Evolutionary conservation across 2,113 vertebrate genomes (phyloP).

Genomic region (Cyprinodon brontotheroides): DNA sequence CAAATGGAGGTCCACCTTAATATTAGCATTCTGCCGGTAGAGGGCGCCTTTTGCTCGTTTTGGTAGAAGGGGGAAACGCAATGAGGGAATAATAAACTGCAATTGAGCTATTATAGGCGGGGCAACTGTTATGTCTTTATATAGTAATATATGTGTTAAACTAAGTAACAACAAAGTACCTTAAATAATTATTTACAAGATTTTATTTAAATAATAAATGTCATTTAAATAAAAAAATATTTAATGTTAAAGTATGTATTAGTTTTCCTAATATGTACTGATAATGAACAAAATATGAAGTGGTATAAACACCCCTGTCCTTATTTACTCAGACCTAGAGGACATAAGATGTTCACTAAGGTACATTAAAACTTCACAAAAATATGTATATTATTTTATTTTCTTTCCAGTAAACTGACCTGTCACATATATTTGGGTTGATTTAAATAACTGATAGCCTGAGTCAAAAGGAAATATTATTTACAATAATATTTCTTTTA

Average conservation of each 20-base stretch:
- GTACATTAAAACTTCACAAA: too few species aligned
- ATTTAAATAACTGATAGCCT: neutral
- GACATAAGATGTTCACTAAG: too few species aligned
- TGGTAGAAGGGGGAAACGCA: neutral
- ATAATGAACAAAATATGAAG: too few species aligned
- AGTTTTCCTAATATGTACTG: too few species aligned
- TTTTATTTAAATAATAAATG: neutral
- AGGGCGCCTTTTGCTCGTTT: neutral
- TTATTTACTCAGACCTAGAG: neutral
- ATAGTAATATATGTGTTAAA: neutral
- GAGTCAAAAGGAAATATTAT: neutral
- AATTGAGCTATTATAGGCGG: too few species aligned
- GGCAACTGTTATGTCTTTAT: neutral
- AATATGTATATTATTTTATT: neutral
- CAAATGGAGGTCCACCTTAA: neutral
- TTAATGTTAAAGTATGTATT: too few species aligned
- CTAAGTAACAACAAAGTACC: neutral
- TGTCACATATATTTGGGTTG: neutral
- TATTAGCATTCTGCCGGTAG: neutral
- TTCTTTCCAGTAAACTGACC: neutral
- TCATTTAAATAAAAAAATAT: too few species aligned
- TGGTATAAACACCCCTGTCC: too few species aligned
- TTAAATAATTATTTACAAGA: neutral
- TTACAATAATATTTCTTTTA: too few species aligned
- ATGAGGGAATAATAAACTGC: neutral